phyloP scores from a whole-genome alignment of 92 coral and sea anemone genomes.

The Isaurus tuberculatus region DNA sequence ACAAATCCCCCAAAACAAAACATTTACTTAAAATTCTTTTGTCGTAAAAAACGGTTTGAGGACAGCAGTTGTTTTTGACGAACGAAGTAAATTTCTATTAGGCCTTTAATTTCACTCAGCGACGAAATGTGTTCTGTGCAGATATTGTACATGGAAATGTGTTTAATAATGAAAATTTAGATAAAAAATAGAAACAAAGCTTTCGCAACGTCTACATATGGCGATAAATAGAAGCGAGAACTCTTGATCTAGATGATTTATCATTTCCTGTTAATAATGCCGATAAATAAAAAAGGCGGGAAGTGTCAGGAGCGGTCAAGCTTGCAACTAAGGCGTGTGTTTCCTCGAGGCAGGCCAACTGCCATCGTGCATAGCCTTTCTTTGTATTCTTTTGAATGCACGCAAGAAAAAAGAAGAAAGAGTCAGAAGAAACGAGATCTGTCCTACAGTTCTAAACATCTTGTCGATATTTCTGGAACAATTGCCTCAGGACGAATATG shows the following conservation, averaged over 20 bases:
- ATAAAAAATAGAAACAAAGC: not conserved
- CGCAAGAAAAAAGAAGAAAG: conserved; percentile 4
- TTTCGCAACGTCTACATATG: not conserved
- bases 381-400: not conserved
- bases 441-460: not conserved
- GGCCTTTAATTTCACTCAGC: not conserved
- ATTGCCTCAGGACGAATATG: not conserved
- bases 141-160: conserved; percentile 12
- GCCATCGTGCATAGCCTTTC: not conserved
- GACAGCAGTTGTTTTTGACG: not conserved
- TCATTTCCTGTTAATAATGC: not conserved
- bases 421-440: conserved; percentile 1
- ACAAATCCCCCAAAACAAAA: no score
- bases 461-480: not conserved
- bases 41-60: no score
- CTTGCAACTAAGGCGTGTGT: not conserved
- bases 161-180: not conserved
- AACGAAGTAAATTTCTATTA: not conserved
- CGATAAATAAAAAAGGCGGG: not conserved
- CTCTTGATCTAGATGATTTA: conserved; percentile 28
- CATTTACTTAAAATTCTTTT: no score
- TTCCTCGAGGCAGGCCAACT: not conserved
- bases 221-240: conserved; percentile 18
- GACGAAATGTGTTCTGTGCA: not conserved
- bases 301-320: not conserved